Conservation (phyloP, 2,113 vertebrate species). For the Microcebus griseorufus region DNA sequence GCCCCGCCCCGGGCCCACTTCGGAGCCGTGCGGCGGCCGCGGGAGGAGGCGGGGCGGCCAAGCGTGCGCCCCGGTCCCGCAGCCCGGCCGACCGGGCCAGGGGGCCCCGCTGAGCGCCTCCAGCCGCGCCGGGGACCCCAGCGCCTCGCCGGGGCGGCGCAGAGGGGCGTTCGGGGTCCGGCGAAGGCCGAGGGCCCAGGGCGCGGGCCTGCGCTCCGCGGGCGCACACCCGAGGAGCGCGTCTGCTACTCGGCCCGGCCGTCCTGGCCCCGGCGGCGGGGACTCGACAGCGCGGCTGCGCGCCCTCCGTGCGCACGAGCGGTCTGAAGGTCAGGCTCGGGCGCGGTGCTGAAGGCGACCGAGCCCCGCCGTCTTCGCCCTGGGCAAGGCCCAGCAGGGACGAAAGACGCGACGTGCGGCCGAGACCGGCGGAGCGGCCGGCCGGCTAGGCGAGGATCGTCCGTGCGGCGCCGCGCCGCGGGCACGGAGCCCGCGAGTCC, state of each 20-base stretch:
- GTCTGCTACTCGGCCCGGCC: neutral
- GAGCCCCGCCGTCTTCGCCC: neutral
- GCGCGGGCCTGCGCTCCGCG: neutral
- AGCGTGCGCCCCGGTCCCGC: slow-evolving; percentile 61
- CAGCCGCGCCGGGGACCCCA: rapidly evolving
- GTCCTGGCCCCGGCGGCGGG: too few species aligned
- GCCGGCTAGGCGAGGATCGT: too few species aligned
- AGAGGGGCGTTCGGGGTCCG: too few species aligned
- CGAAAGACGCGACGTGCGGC: too few species aligned
- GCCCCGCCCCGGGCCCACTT: neutral
- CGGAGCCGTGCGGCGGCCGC: neutral
- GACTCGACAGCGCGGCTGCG: neutral
- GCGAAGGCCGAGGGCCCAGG: neutral
- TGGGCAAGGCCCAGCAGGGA: too few species aligned
- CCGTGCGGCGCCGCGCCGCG: too few species aligned
- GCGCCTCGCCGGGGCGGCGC: neutral
- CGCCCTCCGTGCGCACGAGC: neutral
- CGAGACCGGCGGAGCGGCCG: too few species aligned
- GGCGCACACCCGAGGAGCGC: neutral
- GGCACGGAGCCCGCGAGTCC: too few species aligned
- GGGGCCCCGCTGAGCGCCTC: neutral
- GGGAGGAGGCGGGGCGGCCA: neutral
- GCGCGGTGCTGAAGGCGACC: neutral
- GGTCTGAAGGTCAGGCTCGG: neutral
- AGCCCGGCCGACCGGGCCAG: rapidly evolving